A percentile compares a stretch with the other conserved stretches of the same genome.
These are phyloP conservation scores for Drosophila pectinifera DNA, from an alignment of 1,140 invertebrate genomes.

Conservation along the genomic window DNA sequence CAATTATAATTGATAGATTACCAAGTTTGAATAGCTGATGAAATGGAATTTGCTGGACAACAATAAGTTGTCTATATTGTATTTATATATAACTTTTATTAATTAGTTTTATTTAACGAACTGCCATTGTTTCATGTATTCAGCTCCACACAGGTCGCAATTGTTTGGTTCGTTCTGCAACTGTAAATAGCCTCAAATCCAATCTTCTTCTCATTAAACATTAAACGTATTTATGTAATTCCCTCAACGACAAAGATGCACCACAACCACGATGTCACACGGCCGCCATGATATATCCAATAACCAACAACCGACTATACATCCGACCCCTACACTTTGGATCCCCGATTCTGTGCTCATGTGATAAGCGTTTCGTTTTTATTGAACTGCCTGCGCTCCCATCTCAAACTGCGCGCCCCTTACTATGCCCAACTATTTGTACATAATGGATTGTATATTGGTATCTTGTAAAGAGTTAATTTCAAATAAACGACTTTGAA, in stretches of 20 bases:
- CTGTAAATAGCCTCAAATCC: constrained; percentile 76
- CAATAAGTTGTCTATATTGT: too few species aligned
- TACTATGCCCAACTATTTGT: constrained; percentile 45
- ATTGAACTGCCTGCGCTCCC: constrained; percentile 67
- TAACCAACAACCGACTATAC: constrained; percentile 14
- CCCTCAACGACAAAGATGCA: constrained; percentile 39
- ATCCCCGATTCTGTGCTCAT: constrained; percentile 64
- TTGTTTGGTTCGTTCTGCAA: constrained; percentile 66
- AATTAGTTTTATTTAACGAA: background rate
- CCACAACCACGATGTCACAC: constrained; percentile 37
- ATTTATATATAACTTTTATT: too few species aligned
- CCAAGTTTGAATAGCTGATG: too few species aligned
- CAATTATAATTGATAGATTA: too few species aligned
- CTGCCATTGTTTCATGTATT: background rate
- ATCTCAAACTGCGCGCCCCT: constrained; percentile 49
- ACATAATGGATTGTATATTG: constrained; percentile 53
- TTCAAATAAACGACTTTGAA: constrained; percentile 50
- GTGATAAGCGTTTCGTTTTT: constrained; percentile 65
- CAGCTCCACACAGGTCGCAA: constrained; percentile 27
- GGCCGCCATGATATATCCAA: constrained; percentile 36
- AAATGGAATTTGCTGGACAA: too few species aligned
- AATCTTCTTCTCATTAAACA: constrained; percentile 78
- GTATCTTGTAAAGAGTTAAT: constrained; percentile 55
- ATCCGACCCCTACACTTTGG: constrained; percentile 10
- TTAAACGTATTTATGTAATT: constrained; percentile 76